Base-by-base conservation (phyloP, 2,797 vertebrate species). In the Gymnothorax reevesii region DNA sequence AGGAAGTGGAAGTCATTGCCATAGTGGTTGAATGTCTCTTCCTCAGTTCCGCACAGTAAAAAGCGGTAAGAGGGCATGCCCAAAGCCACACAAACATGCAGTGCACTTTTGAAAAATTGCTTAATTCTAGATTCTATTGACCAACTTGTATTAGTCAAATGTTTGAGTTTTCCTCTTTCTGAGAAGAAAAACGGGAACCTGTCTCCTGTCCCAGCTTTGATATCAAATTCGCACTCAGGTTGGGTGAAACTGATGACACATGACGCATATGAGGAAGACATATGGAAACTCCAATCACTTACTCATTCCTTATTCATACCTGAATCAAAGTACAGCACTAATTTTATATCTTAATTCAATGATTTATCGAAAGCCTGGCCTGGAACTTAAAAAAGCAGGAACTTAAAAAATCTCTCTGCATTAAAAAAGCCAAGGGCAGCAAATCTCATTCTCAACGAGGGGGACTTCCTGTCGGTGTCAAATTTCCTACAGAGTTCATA, bases 381-480 rank as follows among this genome's bases (percentile, higher is more conserved):
- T 42, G 33, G 33, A 42, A 42, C 33, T 42, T 42, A 42, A 83
- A 88, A 42, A 85, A 89, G 85, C 83, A 84, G 86, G 33, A 42
- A 42, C 33, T 42, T 42, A 42, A 83, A 88, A 42, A 85, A 89
- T 85, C 83, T 84, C 33, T 42, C 33, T 42, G 33, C 33, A 85
- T 42, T 42, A 42, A 42, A 42, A 42, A 42, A 42, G 33, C 33
- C 57, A 83, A 86, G 4, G 3, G 22, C 8, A 69, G 59, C 87
- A 83, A 54, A 86, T 20, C 22, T 80, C 80, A 17, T 71, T 84
- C 0, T 15, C 73, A 42, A 42, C 20, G 20, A 17, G 57, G 71
- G 89, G 86, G 88, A 91, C 79, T 87, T 92, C 88, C 84, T 89
- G 22, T 9, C 20, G 6, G 66, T 85, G 54, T 54, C 27, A 8